A percentile compares a stretch with the other conserved stretches of the same genome.
phyloP scores from a whole-genome alignment of 2,888 invertebrate species.

The Folsomia manolachei region DNA sequence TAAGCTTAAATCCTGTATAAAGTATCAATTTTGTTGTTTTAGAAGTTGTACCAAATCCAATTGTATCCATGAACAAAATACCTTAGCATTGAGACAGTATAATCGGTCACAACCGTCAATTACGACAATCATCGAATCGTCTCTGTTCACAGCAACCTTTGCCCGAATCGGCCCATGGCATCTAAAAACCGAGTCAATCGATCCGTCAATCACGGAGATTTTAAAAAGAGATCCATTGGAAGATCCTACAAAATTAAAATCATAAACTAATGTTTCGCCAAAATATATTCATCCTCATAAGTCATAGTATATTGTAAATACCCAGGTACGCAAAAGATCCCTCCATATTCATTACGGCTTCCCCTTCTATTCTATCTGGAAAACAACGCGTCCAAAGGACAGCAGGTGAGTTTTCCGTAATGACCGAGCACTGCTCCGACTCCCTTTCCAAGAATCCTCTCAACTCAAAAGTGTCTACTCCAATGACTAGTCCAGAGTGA shows the following conservation, averaged over 20 bases:
- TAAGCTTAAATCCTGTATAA: neutral
- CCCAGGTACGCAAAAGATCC: neutral
- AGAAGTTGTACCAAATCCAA: neutral
- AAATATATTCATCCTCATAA: too few relatives aligned
- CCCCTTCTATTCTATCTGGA: slow-evolving; percentile 9
- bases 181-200: neutral
- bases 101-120: neutral
- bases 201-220: neutral
- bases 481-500: slow-evolving; percentile 1
- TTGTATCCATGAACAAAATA: neutral
- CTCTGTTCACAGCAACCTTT: neutral
- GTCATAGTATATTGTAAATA: neutral
- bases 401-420: neutral
- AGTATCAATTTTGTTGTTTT: neutral
- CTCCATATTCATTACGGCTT: neutral
- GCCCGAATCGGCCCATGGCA: neutral
- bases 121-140: neutral
- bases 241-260: neutral
- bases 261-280: too few relatives aligned
- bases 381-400: neutral
- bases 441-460: neutral
- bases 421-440: neutral
- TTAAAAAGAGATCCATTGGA: neutral
- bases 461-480: neutral
- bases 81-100: neutral